Base-by-base conservation (phyloP, 2,797 vertebrate species). In the Gymnoscopelus braueri region DNA sequence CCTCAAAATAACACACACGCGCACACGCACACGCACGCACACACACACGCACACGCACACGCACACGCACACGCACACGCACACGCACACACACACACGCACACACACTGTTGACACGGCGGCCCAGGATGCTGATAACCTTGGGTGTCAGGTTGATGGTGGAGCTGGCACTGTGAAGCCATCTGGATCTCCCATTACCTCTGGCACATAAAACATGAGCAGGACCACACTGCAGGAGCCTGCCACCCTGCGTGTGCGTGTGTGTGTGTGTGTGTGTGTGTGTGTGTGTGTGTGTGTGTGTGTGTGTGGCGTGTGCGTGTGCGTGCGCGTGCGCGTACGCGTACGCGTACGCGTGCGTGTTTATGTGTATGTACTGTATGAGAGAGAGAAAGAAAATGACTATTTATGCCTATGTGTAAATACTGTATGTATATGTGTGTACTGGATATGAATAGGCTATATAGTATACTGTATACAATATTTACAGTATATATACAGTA, bases 161-260 rank as follows among this genome's bases (percentile, higher is more conserved):
- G 24, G 53, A 32, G 50, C 51, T 54, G 48, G 62, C 23, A 70
- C 79, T 78, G 80, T 75, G 79, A 84, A 52, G 69, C 85, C 85
- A 82, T 79, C 81, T 84, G 83, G 52, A 67, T 56, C 52, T 35
- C 52, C 53, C 60, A 24, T 14, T 39, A 24, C 55, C 53, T 19
- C 59, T 50, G 44, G 59, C 47, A 61, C 63, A 66, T 2, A 47
- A 23, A 69, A 23, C 58, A 69, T 44, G 4, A 26, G 39, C 60
- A 48, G 19, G 26, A 4, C 48, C 48, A 55, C 8, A 14, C 55
- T 7, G 9, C 39, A 44, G 39, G 39, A 44, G 9, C 39, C 39
- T 44, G 39, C 32, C 32, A 7, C 32, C 1, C 32, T 35, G 32
- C 32, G 1, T 35, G 32, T 35, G 32, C 5, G 32, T 35, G 32